Conservation (phyloP, 2,888 invertebrate genomes). For the Lasioglossum malachurum region DNA sequence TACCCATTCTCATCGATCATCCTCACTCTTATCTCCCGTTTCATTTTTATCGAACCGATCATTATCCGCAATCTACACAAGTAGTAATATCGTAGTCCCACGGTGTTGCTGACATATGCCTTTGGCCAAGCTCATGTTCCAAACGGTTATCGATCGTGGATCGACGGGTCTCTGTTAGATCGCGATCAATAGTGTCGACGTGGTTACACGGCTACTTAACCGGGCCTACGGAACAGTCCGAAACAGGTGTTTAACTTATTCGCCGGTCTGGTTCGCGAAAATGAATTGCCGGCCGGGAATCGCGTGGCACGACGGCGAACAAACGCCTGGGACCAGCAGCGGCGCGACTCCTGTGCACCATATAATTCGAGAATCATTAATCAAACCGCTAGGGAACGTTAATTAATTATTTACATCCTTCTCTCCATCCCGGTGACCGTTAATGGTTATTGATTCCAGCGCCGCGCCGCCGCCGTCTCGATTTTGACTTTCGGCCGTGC, state of each 20-base stretch:
- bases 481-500: constrained; percentile 4
- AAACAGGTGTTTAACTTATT: constrained; percentile 14
- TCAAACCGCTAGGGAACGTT: constrained; percentile 8
- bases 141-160: constrained; percentile 3
- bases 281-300: not conserved
- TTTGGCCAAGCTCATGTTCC: not conserved
- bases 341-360: not conserved
- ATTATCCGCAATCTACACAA: not conserved
- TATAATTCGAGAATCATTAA: constrained; percentile 11
- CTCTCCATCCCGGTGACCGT: not conserved
- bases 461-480: not conserved
- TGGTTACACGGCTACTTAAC: constrained; percentile 18
- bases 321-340: not conserved
- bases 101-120: not conserved
- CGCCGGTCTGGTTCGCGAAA: not conserved
- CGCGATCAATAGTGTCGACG: constrained; percentile 9
- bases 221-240: not conserved
- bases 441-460: constrained; percentile 9
- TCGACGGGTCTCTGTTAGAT: not conserved
- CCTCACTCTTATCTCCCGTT: not conserved
- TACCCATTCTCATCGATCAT: not conserved
- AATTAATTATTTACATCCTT: constrained; percentile 19
- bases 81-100: not conserved
- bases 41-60: constrained; percentile 2
- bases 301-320: constrained; percentile 11